Evolutionary conservation across 2,888 invertebrate species (phyloP).

Genomic region (Perizoma affinitatum): DNA sequence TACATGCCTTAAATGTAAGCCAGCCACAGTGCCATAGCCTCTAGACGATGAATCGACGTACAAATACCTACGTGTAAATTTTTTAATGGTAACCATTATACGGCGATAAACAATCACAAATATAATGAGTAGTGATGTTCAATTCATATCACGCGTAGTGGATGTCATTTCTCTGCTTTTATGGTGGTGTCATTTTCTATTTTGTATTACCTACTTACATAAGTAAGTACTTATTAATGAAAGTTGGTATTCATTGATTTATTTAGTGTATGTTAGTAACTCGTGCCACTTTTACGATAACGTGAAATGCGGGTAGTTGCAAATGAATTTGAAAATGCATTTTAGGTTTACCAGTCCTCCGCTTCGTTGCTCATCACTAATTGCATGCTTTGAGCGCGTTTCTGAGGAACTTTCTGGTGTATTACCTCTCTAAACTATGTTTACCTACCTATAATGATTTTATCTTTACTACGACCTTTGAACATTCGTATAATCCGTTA

Average conservation of each 20-base stretch:
- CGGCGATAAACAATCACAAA: constrained; percentile 60
- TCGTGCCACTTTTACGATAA: not conserved
- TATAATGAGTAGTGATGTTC: constrained; percentile 56
- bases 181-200: constrained; percentile 65
- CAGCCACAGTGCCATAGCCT: constrained; percentile 63
- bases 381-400: constrained; percentile 23
- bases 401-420: constrained; percentile 10
- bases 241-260: constrained; percentile 51
- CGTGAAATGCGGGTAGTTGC: constrained; percentile 21
- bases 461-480: too few relatives aligned
- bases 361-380: constrained; percentile 28
- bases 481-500: too few relatives aligned
- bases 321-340: constrained; percentile 25
- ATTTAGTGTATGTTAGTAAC: constrained; percentile 34
- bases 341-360: not conserved
- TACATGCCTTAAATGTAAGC: constrained; percentile 71
- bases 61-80: constrained; percentile 58
- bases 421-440: constrained; percentile 1
- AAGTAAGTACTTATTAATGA: constrained; percentile 49
- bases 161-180: constrained; percentile 66
- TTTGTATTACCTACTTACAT: constrained; percentile 38
- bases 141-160: constrained; percentile 58
- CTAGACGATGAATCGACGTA: constrained; percentile 48
- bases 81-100: constrained; percentile 58
- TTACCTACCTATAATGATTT: too few relatives aligned